phyloP scores from a whole-genome alignment of 2,113 vertebrate species.

The Chloebia gouldiae region DNA sequence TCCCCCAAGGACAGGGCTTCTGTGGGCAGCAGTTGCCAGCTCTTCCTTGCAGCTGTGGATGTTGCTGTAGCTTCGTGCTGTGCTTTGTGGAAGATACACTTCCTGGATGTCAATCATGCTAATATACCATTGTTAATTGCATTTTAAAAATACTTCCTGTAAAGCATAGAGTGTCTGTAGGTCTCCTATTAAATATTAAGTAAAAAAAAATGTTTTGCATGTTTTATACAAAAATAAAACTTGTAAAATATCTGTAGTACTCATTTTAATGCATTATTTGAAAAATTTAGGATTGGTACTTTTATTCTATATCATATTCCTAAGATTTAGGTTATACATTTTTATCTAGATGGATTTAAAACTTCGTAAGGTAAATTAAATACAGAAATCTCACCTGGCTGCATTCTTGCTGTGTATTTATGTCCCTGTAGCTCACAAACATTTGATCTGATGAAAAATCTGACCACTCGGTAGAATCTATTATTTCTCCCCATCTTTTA shows the following conservation, averaged over 20 bases:
- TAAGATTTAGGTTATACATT: background rate
- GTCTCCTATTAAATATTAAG: background rate
- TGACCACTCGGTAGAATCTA: background rate
- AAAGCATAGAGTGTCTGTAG: background rate
- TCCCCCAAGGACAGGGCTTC: background rate
- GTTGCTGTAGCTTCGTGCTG: accelerated
- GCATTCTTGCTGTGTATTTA: accelerated
- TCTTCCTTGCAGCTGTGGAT: background rate
- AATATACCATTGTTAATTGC: background rate
- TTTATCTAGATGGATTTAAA: background rate
- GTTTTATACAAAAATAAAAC: background rate
- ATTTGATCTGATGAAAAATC: background rate
- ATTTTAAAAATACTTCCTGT: background rate
- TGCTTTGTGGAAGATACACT: background rate
- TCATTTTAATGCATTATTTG: background rate
- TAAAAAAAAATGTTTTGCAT: background rate
- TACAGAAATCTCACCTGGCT: background rate
- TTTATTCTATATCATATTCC: background rate
- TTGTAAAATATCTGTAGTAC: background rate
- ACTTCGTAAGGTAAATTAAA: background rate
- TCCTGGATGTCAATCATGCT: too few relatives aligned
- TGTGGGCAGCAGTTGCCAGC: background rate
- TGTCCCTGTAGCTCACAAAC: background rate
- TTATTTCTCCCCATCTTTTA: background rate
- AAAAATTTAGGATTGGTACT: background rate